Conservation (phyloP, 2,797 vertebrate species). For the Typhlichthys eigenmanni region DNA sequence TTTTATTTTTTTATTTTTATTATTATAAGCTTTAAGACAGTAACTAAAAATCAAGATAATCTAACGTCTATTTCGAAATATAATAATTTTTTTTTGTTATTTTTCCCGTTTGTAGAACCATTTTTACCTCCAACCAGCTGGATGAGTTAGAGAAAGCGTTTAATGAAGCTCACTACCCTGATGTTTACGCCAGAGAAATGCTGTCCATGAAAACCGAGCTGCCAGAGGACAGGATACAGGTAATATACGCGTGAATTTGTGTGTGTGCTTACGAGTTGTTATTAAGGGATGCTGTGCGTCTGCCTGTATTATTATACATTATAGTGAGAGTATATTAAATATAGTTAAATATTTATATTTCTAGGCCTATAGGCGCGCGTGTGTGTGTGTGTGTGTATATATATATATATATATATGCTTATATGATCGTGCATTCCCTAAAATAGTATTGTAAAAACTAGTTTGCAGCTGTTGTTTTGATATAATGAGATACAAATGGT, state of each 20-base stretch:
- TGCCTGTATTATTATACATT: not conserved
- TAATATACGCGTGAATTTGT: conserved; percentile 1
- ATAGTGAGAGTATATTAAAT: not conserved
- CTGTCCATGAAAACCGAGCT: conserved; percentile 97
- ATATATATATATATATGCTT: too few relatives aligned
- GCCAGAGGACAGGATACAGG: conserved; percentile 99
- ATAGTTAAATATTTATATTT: not conserved
- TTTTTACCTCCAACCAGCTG: conserved; percentile 97
- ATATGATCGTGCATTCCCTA: too few relatives aligned
- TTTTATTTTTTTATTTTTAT: too few relatives aligned
- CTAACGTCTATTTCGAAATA: too few relatives aligned
- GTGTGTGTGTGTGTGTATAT: too few relatives aligned
- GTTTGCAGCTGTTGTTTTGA: too few relatives aligned
- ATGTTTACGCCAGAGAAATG: conserved; percentile 97
- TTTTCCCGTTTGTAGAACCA: conserved; percentile 81
- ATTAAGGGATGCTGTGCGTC: conserved; percentile 30
- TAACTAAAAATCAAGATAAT: too few relatives aligned
- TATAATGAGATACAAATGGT: too few relatives aligned
- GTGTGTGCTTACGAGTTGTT: conserved; percentile 4
- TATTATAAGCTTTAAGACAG: too few relatives aligned
- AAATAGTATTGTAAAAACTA: too few relatives aligned
- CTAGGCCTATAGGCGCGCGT: too few relatives aligned
- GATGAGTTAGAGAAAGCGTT: conserved; percentile 98
- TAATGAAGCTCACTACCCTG: conserved; percentile 97
- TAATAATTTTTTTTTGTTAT: not conserved